phyloP scores from a whole-genome alignment of 1,140 invertebrate species.

The Ganaspis sp. region DNA sequence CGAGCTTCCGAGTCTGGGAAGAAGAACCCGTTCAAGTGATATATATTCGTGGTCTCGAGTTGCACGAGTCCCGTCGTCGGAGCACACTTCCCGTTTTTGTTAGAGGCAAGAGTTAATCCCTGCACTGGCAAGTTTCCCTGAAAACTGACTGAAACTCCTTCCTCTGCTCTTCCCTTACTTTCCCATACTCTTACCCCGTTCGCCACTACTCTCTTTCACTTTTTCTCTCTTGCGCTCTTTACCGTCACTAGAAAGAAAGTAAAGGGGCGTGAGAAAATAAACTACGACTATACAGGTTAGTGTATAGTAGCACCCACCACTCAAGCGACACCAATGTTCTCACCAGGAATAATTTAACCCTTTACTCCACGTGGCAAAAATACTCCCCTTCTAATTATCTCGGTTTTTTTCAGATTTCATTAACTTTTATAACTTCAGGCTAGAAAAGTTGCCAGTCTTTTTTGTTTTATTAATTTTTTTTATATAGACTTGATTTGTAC shows the following conservation, averaged over 20 bases:
- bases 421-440: not conserved
- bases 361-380: not conserved
- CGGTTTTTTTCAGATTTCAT: not conserved
- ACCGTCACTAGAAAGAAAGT: not conserved
- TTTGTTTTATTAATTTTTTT: too few relatives aligned
- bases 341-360: constrained; percentile 5
- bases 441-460: too few relatives aligned
- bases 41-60: constrained; percentile 54
- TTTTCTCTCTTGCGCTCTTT: not conserved
- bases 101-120: constrained; percentile 61
- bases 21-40: constrained; percentile 53
- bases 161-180: not conserved
- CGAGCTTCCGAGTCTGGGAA: constrained; percentile 31
- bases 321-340: constrained; percentile 7
- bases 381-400: not conserved
- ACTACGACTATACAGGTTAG: constrained; percentile 40
- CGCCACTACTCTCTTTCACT: constrained; percentile 3
- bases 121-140: constrained; percentile 54
- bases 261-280: constrained; percentile 61
- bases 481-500: too few relatives aligned
- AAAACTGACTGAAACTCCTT: constrained; percentile 54
- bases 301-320: not conserved
- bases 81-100: constrained; percentile 56
- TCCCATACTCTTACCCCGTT: constrained; percentile 25
- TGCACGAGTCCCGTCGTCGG: constrained; percentile 33